Percentiles rank a stretch among this genome's conserved stretches.
Conservation (phyloP, 2,888 invertebrate species). For the Folsomia candida region DNA sequence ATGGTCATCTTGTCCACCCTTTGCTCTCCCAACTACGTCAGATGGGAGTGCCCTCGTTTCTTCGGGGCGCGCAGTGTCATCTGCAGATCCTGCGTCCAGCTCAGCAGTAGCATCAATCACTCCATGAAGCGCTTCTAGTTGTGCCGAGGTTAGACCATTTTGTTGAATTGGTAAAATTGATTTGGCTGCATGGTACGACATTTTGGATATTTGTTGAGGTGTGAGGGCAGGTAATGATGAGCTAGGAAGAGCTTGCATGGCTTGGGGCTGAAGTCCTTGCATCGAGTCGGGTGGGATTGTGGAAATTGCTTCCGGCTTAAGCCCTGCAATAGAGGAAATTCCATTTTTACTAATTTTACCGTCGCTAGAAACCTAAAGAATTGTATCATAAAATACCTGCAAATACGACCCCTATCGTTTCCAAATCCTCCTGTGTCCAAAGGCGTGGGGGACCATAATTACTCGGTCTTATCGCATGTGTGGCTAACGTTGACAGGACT, state of each 20-base stretch:
- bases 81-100: background rate
- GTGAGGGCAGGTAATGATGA: constrained; percentile 28
- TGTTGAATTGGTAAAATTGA: constrained; percentile 28
- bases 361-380: background rate
- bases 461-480: constrained; percentile 36
- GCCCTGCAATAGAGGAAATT: constrained; percentile 33
- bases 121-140: constrained; percentile 29
- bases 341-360: background rate
- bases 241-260: constrained; percentile 36
- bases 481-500: constrained; percentile 41
- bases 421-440: constrained; percentile 47
- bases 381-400: constrained; percentile 37
- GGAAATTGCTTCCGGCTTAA: constrained; percentile 40
- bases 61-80: background rate
- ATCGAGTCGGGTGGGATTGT: constrained; percentile 41
- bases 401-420: constrained; percentile 47
- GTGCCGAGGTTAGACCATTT: constrained; percentile 23
- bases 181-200: constrained; percentile 38
- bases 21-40: background rate
- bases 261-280: constrained; percentile 43
- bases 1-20: background rate
- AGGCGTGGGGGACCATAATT: constrained; percentile 47
- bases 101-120: constrained; percentile 28
- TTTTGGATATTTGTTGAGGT: constrained; percentile 33
- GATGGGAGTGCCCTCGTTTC: background rate